Evolutionary conservation across 2,113 vertebrate genomes (phyloP), one percentile per base, ranked within the genome.

Genomic region (Mionectes macconnelli): DNA sequence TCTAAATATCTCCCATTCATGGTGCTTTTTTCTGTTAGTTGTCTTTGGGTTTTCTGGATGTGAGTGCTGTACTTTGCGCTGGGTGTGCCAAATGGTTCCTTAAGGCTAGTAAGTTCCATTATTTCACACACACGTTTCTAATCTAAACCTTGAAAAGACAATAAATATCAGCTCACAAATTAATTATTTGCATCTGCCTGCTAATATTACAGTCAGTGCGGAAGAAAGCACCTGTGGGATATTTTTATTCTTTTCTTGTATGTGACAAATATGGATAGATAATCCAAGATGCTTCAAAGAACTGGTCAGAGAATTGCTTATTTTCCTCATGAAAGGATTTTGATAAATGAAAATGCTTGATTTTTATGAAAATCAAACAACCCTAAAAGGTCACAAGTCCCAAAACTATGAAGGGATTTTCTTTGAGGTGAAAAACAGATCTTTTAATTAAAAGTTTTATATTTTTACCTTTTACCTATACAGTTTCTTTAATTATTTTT

Each of bases 331-430:
- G 10, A 87, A 90, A 94, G 88, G 19, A 87, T 76, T 80, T n/a
- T 90, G 39, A 74, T 91, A 92, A 89, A 87, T 75, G 62, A 66
- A 84, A 86, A 66, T 67, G n/a, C 44, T 89, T 49, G 2, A 56
- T 79, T 91, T 94, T 76, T 84, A 57, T 85, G 56, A 91, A 95
- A 89, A 94, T 47, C 67, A 85, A 82, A 77, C 62, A 96, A 89
- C 18, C 33, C n/a, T 88, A 31, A 86, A 90, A 87, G 76, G 39
- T 90, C 64, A 80, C 55, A 59, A 81, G 47, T 75, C 68, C 30
- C 74, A 52, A n/a, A 93, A 82, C 16, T 73, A 68, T 21, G 18
- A 57, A 76, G 57, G 8, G 44, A 76, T 83, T 69, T 89, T 87
- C 45, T 93, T 73, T 56, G 76, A 85, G n/a, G 23, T 57, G 18